A percentile compares a stretch with the other conserved stretches of the same genome.
phyloP scores from a whole-genome alignment of 2,888 invertebrate genomes.

The Drosophila differens region DNA sequence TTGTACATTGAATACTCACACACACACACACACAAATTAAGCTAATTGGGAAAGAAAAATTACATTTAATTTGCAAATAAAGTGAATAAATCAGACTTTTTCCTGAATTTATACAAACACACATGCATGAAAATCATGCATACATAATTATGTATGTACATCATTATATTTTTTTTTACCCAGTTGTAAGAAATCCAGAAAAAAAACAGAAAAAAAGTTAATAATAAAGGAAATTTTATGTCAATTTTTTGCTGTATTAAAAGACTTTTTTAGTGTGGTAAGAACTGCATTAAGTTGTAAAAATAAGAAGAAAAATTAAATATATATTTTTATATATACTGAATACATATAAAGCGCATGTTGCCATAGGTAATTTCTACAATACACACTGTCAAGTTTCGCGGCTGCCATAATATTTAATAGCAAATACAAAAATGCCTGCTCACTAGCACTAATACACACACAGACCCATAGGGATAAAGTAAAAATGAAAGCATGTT shows the following conservation, averaged over 20 bases:
- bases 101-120: neutral
- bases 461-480: constrained; percentile 14
- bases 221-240: neutral
- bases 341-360: neutral
- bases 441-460: neutral
- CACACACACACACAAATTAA: neutral
- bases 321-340: constrained; percentile 6
- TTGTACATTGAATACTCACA: neutral
- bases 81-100: neutral
- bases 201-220: neutral
- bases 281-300: neutral
- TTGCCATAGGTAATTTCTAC: neutral
- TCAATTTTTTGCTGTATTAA: neutral
- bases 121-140: neutral
- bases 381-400: constrained; percentile 11
- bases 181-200: neutral
- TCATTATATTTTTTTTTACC: neutral
- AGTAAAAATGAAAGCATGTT: neutral
- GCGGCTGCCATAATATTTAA: constrained; percentile 13
- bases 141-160: neutral
- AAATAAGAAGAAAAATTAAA: neutral
- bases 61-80: neutral
- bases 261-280: neutral
- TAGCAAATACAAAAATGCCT: constrained; percentile 12
- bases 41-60: neutral